phyloP scores from a whole-genome alignment of 2,888 invertebrate genomes.

The Adineta ricciae region DNA sequence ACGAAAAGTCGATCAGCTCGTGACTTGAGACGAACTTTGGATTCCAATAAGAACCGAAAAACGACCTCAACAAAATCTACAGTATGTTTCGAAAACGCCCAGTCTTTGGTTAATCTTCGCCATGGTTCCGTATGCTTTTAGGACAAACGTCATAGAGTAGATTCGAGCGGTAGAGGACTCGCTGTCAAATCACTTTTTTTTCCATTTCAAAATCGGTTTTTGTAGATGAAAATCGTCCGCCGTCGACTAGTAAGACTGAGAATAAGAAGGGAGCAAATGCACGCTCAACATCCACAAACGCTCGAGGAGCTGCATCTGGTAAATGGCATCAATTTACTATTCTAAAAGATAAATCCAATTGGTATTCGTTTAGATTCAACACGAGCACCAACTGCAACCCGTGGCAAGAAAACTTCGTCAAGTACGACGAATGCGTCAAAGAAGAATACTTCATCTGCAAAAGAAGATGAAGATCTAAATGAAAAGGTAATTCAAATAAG shows the following conservation, averaged over 20 bases:
- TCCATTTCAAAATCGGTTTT: not conserved
- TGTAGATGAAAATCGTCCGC: not conserved
- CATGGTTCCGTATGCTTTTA: not conserved
- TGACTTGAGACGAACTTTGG: not conserved
- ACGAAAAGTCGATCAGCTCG: not conserved
- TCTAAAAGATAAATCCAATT: not conserved
- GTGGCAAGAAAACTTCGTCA: not conserved
- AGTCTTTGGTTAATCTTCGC: not conserved
- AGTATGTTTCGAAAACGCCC: not conserved
- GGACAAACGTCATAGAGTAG: not conserved
- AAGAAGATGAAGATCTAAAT: not conserved
- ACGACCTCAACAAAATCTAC: not conserved
- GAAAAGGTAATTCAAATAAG: not conserved
- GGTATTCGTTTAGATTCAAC: not conserved
- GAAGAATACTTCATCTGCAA: not conserved
- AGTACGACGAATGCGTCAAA: not conserved
- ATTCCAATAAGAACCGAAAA: not conserved
- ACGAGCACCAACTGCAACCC: not conserved
- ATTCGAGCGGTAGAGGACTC: not conserved
- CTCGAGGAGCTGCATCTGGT: not conserved
- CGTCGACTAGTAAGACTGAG: not conserved
- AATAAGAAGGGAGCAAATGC: not conserved
- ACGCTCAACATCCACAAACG: not conserved
- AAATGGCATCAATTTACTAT: not conserved
- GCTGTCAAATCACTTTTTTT: too few relatives aligned